Percentiles rank a stretch among this genome's conserved stretches.
Evolutionary conservation across 2,113 vertebrate species (phyloP).

Genomic region (Neofelis nebulosa): DNA sequence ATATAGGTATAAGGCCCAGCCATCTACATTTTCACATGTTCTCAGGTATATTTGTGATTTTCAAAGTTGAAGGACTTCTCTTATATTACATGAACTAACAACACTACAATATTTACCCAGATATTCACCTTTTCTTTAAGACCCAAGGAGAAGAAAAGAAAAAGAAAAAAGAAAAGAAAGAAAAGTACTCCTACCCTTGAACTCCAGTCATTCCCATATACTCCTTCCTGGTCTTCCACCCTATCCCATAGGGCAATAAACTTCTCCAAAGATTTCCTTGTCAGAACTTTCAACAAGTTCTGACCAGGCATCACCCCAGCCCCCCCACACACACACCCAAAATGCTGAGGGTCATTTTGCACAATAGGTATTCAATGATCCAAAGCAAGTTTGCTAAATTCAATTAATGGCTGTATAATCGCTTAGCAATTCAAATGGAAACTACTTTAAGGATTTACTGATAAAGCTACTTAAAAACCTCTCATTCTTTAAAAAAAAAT

Average conservation of each 20-base stretch:
- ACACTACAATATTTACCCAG: background rate
- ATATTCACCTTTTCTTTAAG: background rate
- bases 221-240: background rate
- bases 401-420: background rate
- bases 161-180: background rate
- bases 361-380: background rate
- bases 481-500: background rate
- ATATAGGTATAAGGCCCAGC: background rate
- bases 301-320: background rate
- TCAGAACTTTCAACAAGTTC: background rate
- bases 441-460: slow-evolving; percentile 52
- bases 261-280: background rate
- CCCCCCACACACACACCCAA: background rate
- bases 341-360: background rate
- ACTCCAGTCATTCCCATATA: background rate
- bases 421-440: slow-evolving; percentile 29
- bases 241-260: background rate
- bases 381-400: background rate
- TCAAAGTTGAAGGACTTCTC: background rate
- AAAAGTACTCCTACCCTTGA: background rate
- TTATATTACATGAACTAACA: background rate
- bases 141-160: background rate
- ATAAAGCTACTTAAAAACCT: background rate
- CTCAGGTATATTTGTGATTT: background rate
- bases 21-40: background rate